Evolutionary conservation across 2,113 vertebrate genomes (phyloP).

Genomic region (Phaethon lepturus): DNA sequence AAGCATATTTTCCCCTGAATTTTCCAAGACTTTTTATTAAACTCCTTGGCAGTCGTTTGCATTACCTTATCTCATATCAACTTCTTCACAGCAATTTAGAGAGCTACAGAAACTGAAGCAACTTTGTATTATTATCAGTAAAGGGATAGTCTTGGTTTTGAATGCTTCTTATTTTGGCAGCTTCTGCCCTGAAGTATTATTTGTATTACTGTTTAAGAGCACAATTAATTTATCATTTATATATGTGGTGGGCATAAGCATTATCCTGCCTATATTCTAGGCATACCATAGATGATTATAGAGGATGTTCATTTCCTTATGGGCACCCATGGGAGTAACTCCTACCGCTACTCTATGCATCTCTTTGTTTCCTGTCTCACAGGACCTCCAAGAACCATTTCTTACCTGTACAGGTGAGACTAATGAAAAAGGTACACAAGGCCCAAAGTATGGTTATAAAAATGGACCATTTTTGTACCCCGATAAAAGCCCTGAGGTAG

Average conservation of each 20-base stretch:
- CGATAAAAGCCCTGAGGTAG: neutral
- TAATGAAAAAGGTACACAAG: neutral
- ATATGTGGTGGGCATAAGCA: neutral
- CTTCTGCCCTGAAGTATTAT: neutral
- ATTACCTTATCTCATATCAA: constrained; percentile 47
- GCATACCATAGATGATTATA: neutral
- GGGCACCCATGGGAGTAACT: neutral
- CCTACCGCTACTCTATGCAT: neutral
- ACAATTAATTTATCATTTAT: neutral
- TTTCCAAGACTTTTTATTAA: constrained; percentile 13
- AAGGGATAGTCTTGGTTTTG: neutral
- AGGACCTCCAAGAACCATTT: neutral
- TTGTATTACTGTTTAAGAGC: neutral
- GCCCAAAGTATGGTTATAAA: neutral
- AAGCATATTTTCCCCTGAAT: constrained; percentile 28
- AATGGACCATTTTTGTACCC: neutral
- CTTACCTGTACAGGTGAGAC: neutral
- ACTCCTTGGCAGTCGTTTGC: constrained; percentile 9
- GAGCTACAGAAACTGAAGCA: neutral
- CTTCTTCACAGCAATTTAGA: neutral
- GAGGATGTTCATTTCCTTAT: neutral
- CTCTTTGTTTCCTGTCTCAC: neutral
- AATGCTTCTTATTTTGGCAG: neutral
- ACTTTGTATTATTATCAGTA: neutral
- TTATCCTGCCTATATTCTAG: neutral